Percentiles rank a stretch among this genome's conserved stretches.
phyloP scores from a whole-genome alignment of 2,113 vertebrate genomes.

The Centrocercus urophasianus region DNA sequence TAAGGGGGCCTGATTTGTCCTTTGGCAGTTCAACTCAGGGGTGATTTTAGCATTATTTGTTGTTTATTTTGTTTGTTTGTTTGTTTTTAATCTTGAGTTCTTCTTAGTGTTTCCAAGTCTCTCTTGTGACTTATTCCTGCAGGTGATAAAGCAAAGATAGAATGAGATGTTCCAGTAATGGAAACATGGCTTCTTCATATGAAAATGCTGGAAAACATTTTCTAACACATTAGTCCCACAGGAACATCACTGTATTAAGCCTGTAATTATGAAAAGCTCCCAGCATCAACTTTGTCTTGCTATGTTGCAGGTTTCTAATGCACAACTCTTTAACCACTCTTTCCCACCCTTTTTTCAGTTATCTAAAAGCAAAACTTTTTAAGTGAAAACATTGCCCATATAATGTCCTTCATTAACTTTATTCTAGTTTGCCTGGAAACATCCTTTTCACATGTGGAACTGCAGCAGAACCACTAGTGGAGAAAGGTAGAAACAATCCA shows the following conservation, averaged over 20 bases:
- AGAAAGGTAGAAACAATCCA: background rate
- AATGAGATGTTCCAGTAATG: background rate
- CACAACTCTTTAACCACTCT: rapidly evolving
- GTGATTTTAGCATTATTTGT: background rate
- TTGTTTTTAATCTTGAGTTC: background rate
- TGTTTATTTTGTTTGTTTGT: background rate
- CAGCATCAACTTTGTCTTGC: background rate
- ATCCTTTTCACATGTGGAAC: background rate
- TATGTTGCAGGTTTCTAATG: background rate
- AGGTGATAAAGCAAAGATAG: background rate
- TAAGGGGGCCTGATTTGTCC: background rate
- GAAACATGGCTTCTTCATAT: background rate
- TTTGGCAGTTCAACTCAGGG: background rate
- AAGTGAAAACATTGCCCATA: background rate
- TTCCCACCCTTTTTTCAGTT: background rate
- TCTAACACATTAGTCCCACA: background rate
- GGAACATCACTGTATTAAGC: background rate
- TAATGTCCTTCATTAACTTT: background rate
- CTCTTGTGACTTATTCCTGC: background rate
- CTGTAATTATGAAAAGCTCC: background rate
- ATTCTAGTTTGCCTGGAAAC: background rate
- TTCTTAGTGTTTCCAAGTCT: background rate
- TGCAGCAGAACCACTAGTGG: background rate
- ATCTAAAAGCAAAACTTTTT: background rate
- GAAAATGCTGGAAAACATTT: background rate